Evolutionary conservation across 2,888 invertebrate genomes (phyloP).

Genomic region (Cataglyphis rosenhaueri): DNA sequence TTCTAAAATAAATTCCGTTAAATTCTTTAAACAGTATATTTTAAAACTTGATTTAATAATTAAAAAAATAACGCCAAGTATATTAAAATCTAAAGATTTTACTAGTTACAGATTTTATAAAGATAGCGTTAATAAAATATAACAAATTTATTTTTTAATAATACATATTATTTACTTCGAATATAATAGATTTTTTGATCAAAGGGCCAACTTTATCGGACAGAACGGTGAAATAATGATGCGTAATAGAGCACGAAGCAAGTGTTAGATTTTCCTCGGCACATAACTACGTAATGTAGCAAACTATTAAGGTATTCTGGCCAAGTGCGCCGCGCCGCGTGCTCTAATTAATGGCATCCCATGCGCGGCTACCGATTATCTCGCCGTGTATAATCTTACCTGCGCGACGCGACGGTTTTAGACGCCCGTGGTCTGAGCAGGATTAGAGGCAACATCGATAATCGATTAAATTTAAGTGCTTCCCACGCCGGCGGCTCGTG

Average conservation of each 20-base stretch:
- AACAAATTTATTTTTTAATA: neutral
- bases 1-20: neutral
- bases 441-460: slow-evolving; percentile 74
- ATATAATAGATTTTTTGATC: neutral
- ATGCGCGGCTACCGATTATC: slow-evolving; percentile 63
- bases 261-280: slow-evolving; percentile 56
- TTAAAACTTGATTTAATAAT: neutral
- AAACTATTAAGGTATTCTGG: slow-evolving; percentile 70
- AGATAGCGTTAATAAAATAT: neutral
- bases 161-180: neutral
- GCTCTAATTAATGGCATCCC: slow-evolving; percentile 70
- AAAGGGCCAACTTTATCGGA: neutral
- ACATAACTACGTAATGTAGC: slow-evolving; percentile 60
- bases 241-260: slow-evolving; percentile 48
- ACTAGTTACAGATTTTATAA: neutral
- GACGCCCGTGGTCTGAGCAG: slow-evolving; percentile 51
- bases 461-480: slow-evolving; percentile 73
- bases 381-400: slow-evolving; percentile 66
- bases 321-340: slow-evolving; percentile 56
- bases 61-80: neutral
- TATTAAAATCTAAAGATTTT: neutral
- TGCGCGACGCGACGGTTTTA: slow-evolving; percentile 54
- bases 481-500: slow-evolving; percentile 53
- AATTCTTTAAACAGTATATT: neutral
- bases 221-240: slow-evolving; percentile 27